Conservation (phyloP, 2,797 vertebrate genomes). For the Bradypodion ventrale region DNA sequence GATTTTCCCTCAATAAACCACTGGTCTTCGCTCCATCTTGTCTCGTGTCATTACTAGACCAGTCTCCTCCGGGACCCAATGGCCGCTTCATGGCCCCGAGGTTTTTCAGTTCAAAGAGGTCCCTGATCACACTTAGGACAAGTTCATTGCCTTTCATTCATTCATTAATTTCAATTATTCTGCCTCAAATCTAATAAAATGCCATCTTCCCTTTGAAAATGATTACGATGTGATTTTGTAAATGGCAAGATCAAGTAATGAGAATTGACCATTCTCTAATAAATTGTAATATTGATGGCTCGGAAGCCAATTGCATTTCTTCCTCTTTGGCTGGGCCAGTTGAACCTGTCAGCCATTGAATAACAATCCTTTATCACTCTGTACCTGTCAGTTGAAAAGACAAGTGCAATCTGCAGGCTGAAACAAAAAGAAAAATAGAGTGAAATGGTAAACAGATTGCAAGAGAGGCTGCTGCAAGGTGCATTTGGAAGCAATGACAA, state of each 20-base stretch:
- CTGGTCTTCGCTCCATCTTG: no score
- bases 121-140: no score
- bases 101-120: no score
- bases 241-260: not conserved
- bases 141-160: no score
- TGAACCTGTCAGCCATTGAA: constrained; percentile 7
- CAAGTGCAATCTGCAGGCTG: constrained; percentile 1
- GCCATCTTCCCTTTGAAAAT: not conserved
- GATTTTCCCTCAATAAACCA: no score
- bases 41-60: no score
- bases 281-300: constrained; percentile 1
- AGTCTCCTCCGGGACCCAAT: no score
- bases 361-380: constrained; percentile 21
- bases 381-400: constrained; percentile 19
- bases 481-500: constrained; percentile 21
- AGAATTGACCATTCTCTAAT: not conserved
- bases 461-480: not conserved
- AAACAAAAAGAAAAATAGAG: not conserved
- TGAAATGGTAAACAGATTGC: not conserved
- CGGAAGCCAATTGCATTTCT: not conserved
- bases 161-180: constrained; percentile 21
- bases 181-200: constrained; percentile 48
- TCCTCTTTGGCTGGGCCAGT: not conserved
- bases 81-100: no score
- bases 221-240: not conserved